Evolutionary conservation across 2,797 vertebrate species (phyloP).

Genomic region (Gallinago nigripennis): DNA sequence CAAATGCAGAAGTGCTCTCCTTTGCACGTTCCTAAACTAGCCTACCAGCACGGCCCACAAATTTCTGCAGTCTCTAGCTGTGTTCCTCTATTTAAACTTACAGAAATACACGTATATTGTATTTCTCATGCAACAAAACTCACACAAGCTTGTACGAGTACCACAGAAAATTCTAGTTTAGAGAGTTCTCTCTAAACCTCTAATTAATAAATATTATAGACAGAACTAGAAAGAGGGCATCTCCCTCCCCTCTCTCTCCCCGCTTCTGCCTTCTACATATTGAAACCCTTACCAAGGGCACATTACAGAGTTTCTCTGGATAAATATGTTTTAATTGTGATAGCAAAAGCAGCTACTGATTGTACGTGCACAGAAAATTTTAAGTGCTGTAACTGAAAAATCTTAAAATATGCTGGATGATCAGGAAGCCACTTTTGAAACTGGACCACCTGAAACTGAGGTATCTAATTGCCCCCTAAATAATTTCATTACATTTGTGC

Average conservation of each 20-base stretch:
- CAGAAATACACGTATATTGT: not conserved
- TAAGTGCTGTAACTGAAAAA: not conserved
- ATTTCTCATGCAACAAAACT: not conserved
- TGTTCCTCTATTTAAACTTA: not conserved
- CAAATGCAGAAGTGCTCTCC: not conserved
- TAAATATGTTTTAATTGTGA: not conserved
- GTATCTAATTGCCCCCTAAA: not conserved
- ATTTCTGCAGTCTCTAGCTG: not conserved
- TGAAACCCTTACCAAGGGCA: not conserved
- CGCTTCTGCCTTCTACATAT: not conserved
- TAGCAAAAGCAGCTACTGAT: not conserved
- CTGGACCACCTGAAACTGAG: not conserved
- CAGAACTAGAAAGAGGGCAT: not conserved
- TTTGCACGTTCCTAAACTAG: not conserved
- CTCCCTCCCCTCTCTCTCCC: not conserved
- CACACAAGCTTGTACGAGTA: not conserved
- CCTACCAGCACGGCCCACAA: not conserved
- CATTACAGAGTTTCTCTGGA: not conserved
- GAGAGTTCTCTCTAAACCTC: not conserved
- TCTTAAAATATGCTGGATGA: not conserved
- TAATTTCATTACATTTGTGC: not conserved
- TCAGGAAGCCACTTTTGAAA: not conserved
- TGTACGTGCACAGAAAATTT: not conserved
- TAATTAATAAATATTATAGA: not conserved
- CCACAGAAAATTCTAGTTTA: not conserved